Conservation (phyloP, 2,797 vertebrate species). For the Dryobates pubescens region DNA sequence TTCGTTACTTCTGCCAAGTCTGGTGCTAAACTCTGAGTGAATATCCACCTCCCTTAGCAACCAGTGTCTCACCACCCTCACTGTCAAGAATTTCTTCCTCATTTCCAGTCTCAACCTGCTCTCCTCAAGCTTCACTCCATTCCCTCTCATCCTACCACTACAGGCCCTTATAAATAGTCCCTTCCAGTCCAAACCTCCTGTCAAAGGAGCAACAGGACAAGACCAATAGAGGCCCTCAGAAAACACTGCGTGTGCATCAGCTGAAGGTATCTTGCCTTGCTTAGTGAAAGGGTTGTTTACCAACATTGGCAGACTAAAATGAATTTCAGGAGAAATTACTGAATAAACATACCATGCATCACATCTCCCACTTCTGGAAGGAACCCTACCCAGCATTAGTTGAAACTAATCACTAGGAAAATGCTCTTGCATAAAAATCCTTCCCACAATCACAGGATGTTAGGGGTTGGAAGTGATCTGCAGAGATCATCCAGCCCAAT, state of each 20-base stretch:
- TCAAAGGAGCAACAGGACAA: not conserved
- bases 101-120: too few species aligned
- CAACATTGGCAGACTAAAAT: not conserved
- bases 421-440: not conserved
- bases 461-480: too few species aligned
- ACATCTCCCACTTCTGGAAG: slow-evolving; percentile 33
- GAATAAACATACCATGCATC: not conserved
- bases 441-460: not conserved
- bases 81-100: too few species aligned
- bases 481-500: too few species aligned
- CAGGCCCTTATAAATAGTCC: too few species aligned
- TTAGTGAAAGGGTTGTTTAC: not conserved
- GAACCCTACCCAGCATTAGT: not conserved
- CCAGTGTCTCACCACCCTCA: too few species aligned
- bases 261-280: not conserved
- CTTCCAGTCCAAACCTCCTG: too few species aligned
- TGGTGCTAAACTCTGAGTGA: too few species aligned
- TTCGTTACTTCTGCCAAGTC: too few species aligned
- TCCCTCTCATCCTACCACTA: too few species aligned
- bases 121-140: too few species aligned
- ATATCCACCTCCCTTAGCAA: too few species aligned
- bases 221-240: not conserved
- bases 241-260: not conserved
- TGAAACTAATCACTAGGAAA: not conserved
- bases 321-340: not conserved